These are phyloP conservation scores for Entomobrya proxima DNA, from an alignment of 2,888 invertebrate species.

Conservation along the genomic window DNA sequence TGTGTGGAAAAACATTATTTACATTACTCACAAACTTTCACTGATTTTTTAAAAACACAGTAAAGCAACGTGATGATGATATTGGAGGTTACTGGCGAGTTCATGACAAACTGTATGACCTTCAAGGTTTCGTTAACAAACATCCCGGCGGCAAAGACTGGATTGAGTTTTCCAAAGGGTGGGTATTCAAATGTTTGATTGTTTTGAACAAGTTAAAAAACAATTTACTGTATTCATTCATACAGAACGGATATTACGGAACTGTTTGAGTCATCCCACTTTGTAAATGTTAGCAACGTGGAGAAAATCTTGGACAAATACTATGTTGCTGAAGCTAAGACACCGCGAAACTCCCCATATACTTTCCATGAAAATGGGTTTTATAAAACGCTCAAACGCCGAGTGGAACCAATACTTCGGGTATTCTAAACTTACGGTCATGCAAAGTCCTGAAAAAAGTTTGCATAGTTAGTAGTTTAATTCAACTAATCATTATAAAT, in stretches of 20 bases:
- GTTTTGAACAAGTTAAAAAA: background rate
- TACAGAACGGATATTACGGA: slow-evolving; percentile 85
- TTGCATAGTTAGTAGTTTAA: background rate
- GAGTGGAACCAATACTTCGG: slow-evolving; percentile 66
- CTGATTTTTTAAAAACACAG: slow-evolving; percentile 30
- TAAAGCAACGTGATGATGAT: slow-evolving; percentile 72
- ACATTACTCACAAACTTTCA: no score
- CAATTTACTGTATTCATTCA: background rate
- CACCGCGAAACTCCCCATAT: slow-evolving; percentile 84
- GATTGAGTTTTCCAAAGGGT: slow-evolving; percentile 79
- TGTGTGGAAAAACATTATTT: no score
- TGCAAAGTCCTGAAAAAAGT: no score
- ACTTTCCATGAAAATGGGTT: slow-evolving; percentile 87
- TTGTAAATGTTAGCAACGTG: slow-evolving; percentile 79
- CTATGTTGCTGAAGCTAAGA: slow-evolving; percentile 82
- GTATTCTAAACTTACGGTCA: no score
- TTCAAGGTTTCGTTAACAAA: slow-evolving; percentile 79
- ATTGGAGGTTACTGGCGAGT: slow-evolving; percentile 75
- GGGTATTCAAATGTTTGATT: background rate
- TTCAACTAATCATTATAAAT: no score
- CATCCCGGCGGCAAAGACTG: slow-evolving; percentile 79
- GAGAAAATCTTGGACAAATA: slow-evolving; percentile 83
- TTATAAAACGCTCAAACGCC: slow-evolving; percentile 83
- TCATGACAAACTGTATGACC: slow-evolving; percentile 79
- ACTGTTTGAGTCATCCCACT: slow-evolving; percentile 86